Percentiles rank a stretch among this genome's conserved stretches.
Evolutionary conservation across 2,113 vertebrate genomes (phyloP).

Genomic region (Pedetes capensis): DNA sequence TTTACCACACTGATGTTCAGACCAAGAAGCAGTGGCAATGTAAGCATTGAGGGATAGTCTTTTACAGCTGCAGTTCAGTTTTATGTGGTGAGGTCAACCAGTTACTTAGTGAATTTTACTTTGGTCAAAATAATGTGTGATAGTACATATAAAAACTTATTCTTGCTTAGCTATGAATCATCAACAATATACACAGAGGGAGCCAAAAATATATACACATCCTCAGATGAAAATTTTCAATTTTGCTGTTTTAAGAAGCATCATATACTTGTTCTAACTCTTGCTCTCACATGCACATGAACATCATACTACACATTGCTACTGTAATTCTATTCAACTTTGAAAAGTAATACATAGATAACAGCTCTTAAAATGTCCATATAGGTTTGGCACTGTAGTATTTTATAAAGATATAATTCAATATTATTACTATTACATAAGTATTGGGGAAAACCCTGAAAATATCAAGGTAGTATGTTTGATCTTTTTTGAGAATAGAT

Average conservation of each 20-base stretch:
- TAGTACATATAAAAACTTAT: background rate
- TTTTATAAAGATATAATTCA: slow-evolving; percentile 35
- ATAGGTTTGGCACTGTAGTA: too few species aligned
- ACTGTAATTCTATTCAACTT: too few species aligned
- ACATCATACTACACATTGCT: too few species aligned
- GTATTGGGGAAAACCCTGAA: background rate
- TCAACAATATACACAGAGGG: slow-evolving; percentile 1
- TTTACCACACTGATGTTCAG: background rate
- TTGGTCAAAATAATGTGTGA: slow-evolving; percentile 35
- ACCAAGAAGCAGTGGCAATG: background rate
- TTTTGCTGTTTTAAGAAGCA: too few species aligned
- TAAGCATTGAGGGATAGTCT: slow-evolving; percentile 25
- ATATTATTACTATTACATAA: background rate
- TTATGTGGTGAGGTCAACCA: slow-evolving; percentile 27
- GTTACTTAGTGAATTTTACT: slow-evolving; percentile 66
- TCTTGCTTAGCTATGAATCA: slow-evolving; percentile 21
- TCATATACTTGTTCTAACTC: too few species aligned
- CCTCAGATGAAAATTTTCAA: too few species aligned
- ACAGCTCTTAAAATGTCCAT: too few species aligned
- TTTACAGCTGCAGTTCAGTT: slow-evolving; percentile 56
- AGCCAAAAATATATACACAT: too few species aligned
- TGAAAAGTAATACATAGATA: too few species aligned
- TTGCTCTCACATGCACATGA: too few species aligned
- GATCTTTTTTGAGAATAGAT: background rate
- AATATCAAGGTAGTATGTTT: background rate